phyloP scores from a whole-genome alignment of 2,797 vertebrate genomes.

The Urophycis tenuis region DNA sequence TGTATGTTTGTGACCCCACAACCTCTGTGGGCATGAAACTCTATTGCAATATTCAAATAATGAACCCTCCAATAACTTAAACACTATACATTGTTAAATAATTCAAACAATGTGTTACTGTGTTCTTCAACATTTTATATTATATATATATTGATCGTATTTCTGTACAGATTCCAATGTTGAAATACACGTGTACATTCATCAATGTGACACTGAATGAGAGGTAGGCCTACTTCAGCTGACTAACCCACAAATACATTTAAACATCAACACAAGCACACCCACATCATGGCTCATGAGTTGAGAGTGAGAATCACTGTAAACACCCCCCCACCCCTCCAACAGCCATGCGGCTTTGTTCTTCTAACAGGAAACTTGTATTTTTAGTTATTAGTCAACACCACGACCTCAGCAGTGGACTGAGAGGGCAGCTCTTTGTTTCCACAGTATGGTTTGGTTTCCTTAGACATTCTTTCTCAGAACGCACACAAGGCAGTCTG shows the following conservation, averaged over 20 bases:
- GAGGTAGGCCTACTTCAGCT: slow-evolving; percentile 39
- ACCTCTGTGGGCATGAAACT: not conserved
- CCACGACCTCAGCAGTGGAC: too few relatives aligned
- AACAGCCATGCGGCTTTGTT: not conserved
- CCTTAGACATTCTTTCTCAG: not conserved
- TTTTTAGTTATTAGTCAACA: too few relatives aligned
- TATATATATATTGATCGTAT: slow-evolving; percentile 8
- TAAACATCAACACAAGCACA: slow-evolving; percentile 11
- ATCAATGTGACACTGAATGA: slow-evolving; percentile 33
- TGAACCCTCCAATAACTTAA: slow-evolving; percentile 7
- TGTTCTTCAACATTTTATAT: slow-evolving; percentile 24
- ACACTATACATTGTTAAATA: slow-evolving; percentile 10
- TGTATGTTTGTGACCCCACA: not conserved
- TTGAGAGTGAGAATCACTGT: not conserved
- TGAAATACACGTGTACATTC: slow-evolving; percentile 49
- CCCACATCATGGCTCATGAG: slow-evolving; percentile 15
- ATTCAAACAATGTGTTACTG: too few relatives aligned
- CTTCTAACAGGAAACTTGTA: too few relatives aligned
- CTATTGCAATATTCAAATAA: not conserved
- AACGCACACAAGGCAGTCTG: not conserved
- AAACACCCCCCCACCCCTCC: too few relatives aligned
- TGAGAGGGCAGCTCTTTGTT: too few relatives aligned
- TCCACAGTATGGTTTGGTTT: too few relatives aligned
- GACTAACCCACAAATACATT: slow-evolving; percentile 28
- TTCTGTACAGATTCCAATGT: slow-evolving; percentile 17